Evolutionary conservation across 1,140 invertebrate genomes (phyloP), one percentile per base, ranked within the genome.

Genomic region (Mya arenaria): DNA sequence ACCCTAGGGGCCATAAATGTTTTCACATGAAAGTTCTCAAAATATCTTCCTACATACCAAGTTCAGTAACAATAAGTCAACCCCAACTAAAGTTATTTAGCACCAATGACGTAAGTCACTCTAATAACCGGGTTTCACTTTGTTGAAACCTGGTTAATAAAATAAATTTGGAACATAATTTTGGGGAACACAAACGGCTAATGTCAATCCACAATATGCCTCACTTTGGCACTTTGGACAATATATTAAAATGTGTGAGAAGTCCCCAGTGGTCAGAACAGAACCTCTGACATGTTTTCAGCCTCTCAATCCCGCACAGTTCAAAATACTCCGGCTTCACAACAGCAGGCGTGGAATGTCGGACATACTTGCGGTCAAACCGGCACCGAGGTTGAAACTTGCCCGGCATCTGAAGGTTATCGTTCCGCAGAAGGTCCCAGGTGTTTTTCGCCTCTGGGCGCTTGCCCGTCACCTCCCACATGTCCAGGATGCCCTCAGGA

Each of bases 261-360:
- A 95, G 89, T 5, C 94, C 95, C 95, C 95, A 95, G 83, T 95
- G 95, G 91, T 95, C 95, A 87, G 94, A 94, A 8, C 94, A 94
- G 89, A 95, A 95, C 56, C 93, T 90, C 69, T 93, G 92, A 78
- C 94, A 94, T 8, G 91, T 92, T 39, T 88, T 41, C 4, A 95
- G 85, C 81, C 94, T 93, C 88, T 95, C 92, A 23, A 95, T 79
- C 25, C 95, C 95, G 77, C 94, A 91, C 3, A 95, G 90, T 65
- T 94, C 94, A 92, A 95, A 95, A 89, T 94, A 93, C 25, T 91
- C 89, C 28, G 93, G 93, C 62, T 92, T 92, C 0, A 95, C 80
- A 30, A 65, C 68, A 30, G 65, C 83, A 2, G 84, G 82, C 3
- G 79, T 65, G 4, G 92, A 85, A 48, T 91, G 85, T 17, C 93